Evolutionary conservation across 1,140 invertebrate genomes (phyloP).

Genomic region (Drosophila teissieri): DNA sequence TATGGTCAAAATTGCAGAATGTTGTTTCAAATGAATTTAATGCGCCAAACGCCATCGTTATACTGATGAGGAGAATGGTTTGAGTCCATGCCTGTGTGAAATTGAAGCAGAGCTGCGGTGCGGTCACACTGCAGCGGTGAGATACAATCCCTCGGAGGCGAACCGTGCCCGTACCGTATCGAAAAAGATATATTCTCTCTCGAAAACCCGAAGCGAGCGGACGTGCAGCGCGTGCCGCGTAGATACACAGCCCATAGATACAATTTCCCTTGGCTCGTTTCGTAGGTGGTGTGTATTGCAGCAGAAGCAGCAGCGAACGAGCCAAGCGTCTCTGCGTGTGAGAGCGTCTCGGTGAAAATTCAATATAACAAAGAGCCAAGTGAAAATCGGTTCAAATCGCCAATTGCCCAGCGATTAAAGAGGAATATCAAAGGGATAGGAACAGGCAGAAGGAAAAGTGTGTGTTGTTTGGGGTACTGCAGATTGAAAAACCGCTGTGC

Average conservation of each 20-base stretch:
- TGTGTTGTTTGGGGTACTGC: conserved; percentile 46
- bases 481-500: conserved; percentile 24
- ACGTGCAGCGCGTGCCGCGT: conserved; percentile 67
- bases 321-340: conserved; percentile 24
- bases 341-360: conserved; percentile 51
- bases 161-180: background rate
- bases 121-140: conserved; percentile 5
- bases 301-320: conserved; percentile 49
- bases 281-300: conserved; percentile 75
- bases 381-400: conserved; percentile 43
- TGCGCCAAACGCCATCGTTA: background rate
- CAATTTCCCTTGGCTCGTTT: conserved; percentile 74
- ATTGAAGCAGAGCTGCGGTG: background rate
- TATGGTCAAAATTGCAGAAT: no score
- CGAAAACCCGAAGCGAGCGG: conserved; percentile 56
- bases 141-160: conserved; percentile 1
- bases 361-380: conserved; percentile 56
- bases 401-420: conserved; percentile 34
- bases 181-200: conserved; percentile 38
- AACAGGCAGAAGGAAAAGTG: conserved; percentile 38
- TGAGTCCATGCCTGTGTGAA: background rate
- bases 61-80: background rate
- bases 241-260: conserved; percentile 66
- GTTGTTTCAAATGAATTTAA: background rate
- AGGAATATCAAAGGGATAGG: conserved; percentile 12